Evolutionary conservation across 2,113 vertebrate genomes (phyloP).

Genomic region (Phalacrocorax pelagicus): DNA sequence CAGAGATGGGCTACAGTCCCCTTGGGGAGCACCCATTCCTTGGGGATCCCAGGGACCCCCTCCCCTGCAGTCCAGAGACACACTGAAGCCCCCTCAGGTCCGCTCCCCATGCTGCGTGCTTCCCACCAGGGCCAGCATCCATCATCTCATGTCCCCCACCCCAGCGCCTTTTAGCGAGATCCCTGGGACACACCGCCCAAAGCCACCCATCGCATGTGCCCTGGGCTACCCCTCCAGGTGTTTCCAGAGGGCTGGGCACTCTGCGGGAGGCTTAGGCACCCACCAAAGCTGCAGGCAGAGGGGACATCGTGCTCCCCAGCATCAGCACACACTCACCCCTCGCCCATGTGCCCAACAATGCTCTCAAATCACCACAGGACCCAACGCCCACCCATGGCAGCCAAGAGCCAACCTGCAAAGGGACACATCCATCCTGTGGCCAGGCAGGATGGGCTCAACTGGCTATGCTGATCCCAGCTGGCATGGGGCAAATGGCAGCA

Average conservation of each 20-base stretch:
- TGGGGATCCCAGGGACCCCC: neutral
- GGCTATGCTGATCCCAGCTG: rapidly evolving
- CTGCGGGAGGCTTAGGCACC: neutral
- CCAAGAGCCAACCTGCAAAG: neutral
- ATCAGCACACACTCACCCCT: rapidly evolving
- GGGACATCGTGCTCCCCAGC: neutral
- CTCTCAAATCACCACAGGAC: neutral
- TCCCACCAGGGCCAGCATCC: neutral
- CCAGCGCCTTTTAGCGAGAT: neutral
- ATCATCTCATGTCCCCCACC: neutral
- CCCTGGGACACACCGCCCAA: neutral
- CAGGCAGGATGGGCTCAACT: rapidly evolving
- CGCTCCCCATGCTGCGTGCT: neutral
- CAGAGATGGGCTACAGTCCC: rapidly evolving
- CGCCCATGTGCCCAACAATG: rapidly evolving
- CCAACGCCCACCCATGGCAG: neutral
- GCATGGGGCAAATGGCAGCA: neutral
- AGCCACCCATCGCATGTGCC: rapidly evolving
- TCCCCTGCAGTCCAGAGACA: neutral
- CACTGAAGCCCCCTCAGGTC: rapidly evolving
- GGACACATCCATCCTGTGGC: neutral
- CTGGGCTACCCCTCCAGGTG: neutral
- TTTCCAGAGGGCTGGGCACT: rapidly evolving
- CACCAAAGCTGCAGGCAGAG: neutral
- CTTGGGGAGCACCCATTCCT: neutral